These are phyloP conservation scores for Aspidiotus rigidus DNA, from an alignment of 2,888 invertebrate species.

Conservation along the genomic window DNA sequence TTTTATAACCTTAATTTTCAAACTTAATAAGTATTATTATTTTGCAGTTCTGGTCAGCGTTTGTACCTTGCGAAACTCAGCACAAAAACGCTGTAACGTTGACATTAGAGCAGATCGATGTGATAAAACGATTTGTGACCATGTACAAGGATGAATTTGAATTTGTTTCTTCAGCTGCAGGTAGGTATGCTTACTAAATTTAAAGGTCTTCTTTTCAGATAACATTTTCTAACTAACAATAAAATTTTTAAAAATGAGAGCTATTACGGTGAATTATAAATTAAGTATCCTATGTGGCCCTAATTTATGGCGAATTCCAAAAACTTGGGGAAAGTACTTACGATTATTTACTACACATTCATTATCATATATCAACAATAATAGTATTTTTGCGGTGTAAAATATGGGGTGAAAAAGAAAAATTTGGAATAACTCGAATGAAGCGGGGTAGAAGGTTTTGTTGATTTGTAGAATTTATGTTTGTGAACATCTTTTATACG, in stretches of 20 bases:
- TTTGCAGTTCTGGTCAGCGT: slow-evolving; percentile 67
- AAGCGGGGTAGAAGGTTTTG: too few relatives aligned
- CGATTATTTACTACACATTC: too few relatives aligned
- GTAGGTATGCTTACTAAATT: slow-evolving; percentile 40
- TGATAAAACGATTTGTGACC: slow-evolving; percentile 63
- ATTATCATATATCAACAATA: too few relatives aligned
- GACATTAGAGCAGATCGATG: slow-evolving; percentile 77
- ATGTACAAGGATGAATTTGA: slow-evolving; percentile 48
- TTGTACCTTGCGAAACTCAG: slow-evolving; percentile 74
- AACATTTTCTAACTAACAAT: background rate
- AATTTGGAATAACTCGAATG: too few relatives aligned
- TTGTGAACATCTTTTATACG: too few relatives aligned
- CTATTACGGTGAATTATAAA: too few relatives aligned
- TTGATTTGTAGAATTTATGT: too few relatives aligned
- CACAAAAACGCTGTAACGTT: slow-evolving; percentile 75
- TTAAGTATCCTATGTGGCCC: too few relatives aligned
- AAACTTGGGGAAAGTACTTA: too few relatives aligned
- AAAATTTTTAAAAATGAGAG: background rate
- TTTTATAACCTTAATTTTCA: background rate
- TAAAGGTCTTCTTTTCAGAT: background rate
- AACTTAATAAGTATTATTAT: background rate
- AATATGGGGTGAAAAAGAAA: too few relatives aligned
- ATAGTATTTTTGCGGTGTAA: too few relatives aligned
- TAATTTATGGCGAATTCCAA: background rate
- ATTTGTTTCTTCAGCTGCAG: slow-evolving; percentile 42